Evolutionary conservation across 2,888 invertebrate genomes (phyloP), one percentile per base, ranked within the genome.

Genomic region (Melinaea marsaeus): DNA sequence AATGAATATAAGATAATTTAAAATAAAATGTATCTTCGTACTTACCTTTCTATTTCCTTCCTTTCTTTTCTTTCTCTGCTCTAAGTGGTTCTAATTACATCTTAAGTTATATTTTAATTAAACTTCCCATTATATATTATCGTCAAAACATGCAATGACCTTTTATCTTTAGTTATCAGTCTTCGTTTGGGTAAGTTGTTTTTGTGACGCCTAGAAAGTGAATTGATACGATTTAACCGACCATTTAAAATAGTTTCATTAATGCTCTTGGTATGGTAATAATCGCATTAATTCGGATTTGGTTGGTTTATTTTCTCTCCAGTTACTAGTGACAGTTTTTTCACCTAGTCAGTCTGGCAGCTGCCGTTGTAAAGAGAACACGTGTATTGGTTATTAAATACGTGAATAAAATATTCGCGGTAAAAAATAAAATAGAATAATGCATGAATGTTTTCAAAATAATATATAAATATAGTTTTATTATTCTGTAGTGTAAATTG

Each of bases 271-370:
- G 70, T 77, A 64, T 66, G 70, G 77, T 74, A 77, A 77, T 80
- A 77, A 75, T 77, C 72, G 75, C 76, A 78, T 78, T 76, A 76
- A 78, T 79, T 84, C 74, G 70, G 78, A 85, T 80, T 85, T 71
- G 78, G 87, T 83, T 79, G 88, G 87, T 75, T 86, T 79, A 84
- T 79, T 79, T 83, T 79, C 83, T 81, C 81, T 83, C 79, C 82
- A 77, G 82, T 82, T 81, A 79, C 74, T 77, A 42, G 77, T 79
- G 78, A 78, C 79, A 76, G 74, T 71, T 72, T 78, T 76, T 82
- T 80, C 59, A 76, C 74, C 73, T 72, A 73, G 80, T 79, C 85
- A 87, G 87, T 88, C 70, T 67, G 71, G 69, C 72, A 72, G 69
- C 72, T 71, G 68, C 69, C 73, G 72, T 71, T 70, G 70, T 71